Conservation (phyloP, 2,797 vertebrate species). For the Taeniopygia guttata region DNA sequence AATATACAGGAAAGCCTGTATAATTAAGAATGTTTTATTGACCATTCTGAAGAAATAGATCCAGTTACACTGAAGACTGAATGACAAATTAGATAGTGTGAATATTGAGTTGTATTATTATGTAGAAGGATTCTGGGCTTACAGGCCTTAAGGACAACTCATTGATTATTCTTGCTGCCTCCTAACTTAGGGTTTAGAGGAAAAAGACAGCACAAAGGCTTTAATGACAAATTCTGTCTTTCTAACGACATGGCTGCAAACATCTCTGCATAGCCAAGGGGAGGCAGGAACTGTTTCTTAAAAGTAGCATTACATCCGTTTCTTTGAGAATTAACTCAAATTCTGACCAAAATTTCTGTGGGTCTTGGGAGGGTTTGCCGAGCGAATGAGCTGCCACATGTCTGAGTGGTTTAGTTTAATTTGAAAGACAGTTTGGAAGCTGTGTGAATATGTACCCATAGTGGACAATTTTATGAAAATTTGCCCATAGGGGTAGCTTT, state of each 20-base stretch:
- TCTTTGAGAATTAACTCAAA: neutral
- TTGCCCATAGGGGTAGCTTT: neutral
- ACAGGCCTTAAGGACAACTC: neutral
- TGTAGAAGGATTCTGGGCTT: neutral
- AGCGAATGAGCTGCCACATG: neutral
- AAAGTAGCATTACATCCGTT: neutral
- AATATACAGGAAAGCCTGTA: neutral
- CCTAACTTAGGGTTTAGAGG: neutral
- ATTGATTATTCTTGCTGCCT: neutral
- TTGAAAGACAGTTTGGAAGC: neutral
- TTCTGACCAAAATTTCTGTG: neutral
- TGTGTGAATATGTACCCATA: neutral
- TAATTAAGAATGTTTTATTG: neutral
- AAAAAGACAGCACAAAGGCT: neutral
- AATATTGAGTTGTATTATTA: neutral
- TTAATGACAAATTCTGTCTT: neutral
- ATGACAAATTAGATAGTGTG: neutral
- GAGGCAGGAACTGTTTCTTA: neutral
- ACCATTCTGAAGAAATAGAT: neutral
- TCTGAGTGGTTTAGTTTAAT: neutral
- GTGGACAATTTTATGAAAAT: neutral
- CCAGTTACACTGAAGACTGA: neutral
- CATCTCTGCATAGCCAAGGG: rapidly evolving
- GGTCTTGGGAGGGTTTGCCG: neutral
- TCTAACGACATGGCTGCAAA: neutral